Evolutionary conservation across 2,113 vertebrate genomes (phyloP), one percentile per base, ranked within the genome.

Genomic region (Dissostichus mawsoni): DNA sequence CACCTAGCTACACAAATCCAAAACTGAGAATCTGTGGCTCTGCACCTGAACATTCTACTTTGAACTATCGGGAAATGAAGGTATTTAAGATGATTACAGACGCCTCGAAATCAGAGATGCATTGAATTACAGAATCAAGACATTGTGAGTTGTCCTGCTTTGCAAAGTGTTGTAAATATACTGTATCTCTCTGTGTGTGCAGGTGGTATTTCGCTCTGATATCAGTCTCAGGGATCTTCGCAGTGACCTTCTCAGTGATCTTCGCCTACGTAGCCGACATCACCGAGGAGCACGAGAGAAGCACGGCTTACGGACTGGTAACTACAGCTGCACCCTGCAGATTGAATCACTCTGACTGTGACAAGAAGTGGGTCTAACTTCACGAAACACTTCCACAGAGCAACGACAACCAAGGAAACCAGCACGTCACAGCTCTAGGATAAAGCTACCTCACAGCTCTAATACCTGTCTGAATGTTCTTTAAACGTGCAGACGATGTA

Each of bases 131-230:
- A 41, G 36, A 41, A 41, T 41, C 7, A 4, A 41, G 36, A 41
- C 36, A 41, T 41, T 41, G 36, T 8, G 36, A 8, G 8, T 41
- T 41, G 36, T 41, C 7, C 36, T 41, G 36, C 36, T 41, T 41
- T 41, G 36, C 8, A 41, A 41, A 41, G 6, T 41, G 36, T 41
- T 7, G 36, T 41, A 8, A 41, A 8, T 41, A 8, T 41, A 8
- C 36, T 41, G 36, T 41, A 8, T 41, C 16, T 56, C 8, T 78
- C n/a, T 73, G 6, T 86, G 11, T 90, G 67, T 86, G 12, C 92
- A 97, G 97, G 97, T 98, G 97, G 96, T 98, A 98, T 89, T 99
- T 99, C 23, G 95, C 96, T 11, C 95, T 98, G 93, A 99, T 99
- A 92, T 96, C 97, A 0, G 94, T 98, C 18, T 99, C 96, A 20